These are phyloP conservation scores for Papio anubis DNA, from an alignment of 2,113 vertebrate species.

Conservation along the genomic window DNA sequence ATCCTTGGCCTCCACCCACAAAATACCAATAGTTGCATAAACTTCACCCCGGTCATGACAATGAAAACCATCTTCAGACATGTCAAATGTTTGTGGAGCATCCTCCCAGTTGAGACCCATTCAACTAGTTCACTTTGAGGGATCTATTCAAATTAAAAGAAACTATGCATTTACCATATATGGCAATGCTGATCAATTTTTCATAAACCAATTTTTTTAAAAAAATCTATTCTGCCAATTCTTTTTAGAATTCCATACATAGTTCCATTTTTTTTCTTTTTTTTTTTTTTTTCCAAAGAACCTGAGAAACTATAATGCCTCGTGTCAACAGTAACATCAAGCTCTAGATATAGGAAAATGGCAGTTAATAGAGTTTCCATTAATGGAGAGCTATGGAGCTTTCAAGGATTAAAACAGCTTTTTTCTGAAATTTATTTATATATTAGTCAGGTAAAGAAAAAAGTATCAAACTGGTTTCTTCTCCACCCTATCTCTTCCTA, in stretches of 20 bases:
- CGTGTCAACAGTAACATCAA: background rate
- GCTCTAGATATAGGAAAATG: background rate
- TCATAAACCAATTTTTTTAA: background rate
- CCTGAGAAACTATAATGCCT: background rate
- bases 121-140: background rate
- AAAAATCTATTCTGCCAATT: background rate
- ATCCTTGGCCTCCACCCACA: background rate
- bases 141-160: background rate
- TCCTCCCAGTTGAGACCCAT: background rate
- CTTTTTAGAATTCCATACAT: slow-evolving; percentile 15
- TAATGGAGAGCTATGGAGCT: background rate
- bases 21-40: background rate
- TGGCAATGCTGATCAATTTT: background rate
- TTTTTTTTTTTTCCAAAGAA: background rate
- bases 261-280: background rate
- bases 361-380: background rate
- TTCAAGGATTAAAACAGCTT: background rate
- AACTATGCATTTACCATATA: background rate
- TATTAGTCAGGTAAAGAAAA: background rate
- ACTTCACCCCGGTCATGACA: background rate
- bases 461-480: background rate
- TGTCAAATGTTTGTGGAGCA: background rate
- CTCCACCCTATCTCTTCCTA: background rate
- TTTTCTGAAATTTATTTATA: background rate
- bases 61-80: background rate